Percentiles rank a stretch among this genome's conserved stretches.
These are phyloP conservation scores for Pseudanteris insignis DNA, from an alignment of 2,888 invertebrate genomes.

Conservation along the genomic window DNA sequence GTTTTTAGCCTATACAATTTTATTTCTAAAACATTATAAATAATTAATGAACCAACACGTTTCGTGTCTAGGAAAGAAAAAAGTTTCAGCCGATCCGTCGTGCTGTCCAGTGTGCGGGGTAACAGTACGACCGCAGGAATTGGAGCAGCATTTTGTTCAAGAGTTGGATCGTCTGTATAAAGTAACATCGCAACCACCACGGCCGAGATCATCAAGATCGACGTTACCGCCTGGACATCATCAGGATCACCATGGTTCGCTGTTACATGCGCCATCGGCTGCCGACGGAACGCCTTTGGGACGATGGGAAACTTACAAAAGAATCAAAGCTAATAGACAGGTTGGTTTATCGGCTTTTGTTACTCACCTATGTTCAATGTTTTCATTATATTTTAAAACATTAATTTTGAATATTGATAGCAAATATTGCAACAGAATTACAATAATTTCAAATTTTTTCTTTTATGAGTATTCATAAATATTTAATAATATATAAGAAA, in stretches of 20 bases:
- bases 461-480: no score
- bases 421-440: no score
- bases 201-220: conserved; percentile 60
- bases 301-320: conserved; percentile 79
- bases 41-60: not conserved
- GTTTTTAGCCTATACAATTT: not conserved
- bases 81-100: conserved; percentile 71
- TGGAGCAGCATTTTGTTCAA: conserved; percentile 82
- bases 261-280: conserved; percentile 65
- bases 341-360: no score
- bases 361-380: no score
- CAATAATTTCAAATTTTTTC: no score
- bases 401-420: no score
- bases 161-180: conserved; percentile 81
- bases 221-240: conserved; percentile 63
- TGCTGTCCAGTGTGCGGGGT: conserved; percentile 91
- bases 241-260: conserved; percentile 61
- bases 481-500: no score
- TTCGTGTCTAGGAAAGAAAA: conserved; percentile 61
- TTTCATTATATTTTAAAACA: no score
- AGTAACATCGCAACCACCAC: conserved; percentile 64
- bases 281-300: conserved; percentile 69
- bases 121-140: conserved; percentile 81
- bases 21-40: not conserved
- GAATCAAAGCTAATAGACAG: conserved; percentile 79